Base-by-base conservation (phyloP, 2,113 vertebrate species). In the Suncus etruscus region DNA sequence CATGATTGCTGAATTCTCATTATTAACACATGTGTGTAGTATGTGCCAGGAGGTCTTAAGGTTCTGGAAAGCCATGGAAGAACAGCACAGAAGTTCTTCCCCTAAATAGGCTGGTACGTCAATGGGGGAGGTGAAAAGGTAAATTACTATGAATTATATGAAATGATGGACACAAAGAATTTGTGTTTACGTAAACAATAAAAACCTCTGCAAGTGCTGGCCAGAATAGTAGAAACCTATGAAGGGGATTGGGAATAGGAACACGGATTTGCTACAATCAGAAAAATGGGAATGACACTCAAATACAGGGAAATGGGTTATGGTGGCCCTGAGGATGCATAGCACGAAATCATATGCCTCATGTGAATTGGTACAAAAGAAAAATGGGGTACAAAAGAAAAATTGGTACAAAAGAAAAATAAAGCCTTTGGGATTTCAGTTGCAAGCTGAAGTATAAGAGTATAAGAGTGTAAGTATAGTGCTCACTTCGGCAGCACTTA, bases 181-280 rank as follows among this genome's bases (percentile, higher is more conserved):
- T 2, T 47, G 58, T 51, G 50, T 12, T 73, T 70, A 39, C 73
- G 15, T 89, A 39, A 69, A 82, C 72, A 63, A 68, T 39, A 39
- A 27, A 32, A 72, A 27, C 47, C 65, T 88, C 29, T 86, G 20
- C 10, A 31, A 70, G 7, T 4, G 27, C 29, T 66, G 24, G 8
- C 48, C 3, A 89, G 24, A 88, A 84, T 78, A 68, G 69, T 47
- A 27, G 32, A 90, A 29, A 82, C 14, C 76, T 85, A 47, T 20
- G 20, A 66, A 86, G 31, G 45, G 6, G 70, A 15, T 51, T 82
- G n/a, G 16, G 76, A 54, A 51, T 39, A 14, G 32, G 18, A 70
- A 47, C 1, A 58, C 31, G 27, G 80, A 25, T 73, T 85, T 61
- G 10, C 27, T 48, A 85, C 66, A 83, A 74, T 91, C 2, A 82